phyloP scores from a whole-genome alignment of 2,888 invertebrate genomes.

The Drosophila sordidula region DNA sequence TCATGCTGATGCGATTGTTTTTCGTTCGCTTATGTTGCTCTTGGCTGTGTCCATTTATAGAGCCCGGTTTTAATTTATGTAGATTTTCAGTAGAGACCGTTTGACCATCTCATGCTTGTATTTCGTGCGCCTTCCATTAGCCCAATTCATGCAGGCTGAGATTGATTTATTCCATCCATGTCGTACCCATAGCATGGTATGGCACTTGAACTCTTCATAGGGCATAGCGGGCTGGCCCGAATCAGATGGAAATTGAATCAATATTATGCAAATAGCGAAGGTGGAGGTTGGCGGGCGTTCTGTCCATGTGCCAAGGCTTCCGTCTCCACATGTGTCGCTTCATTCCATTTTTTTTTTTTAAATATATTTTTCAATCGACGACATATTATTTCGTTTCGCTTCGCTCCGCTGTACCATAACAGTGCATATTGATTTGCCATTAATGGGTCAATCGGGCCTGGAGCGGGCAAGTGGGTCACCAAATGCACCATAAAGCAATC shows the following conservation, averaged over 20 bases:
- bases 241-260: conserved; percentile 54
- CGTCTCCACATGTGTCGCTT: conserved; percentile 12
- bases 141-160: conserved; percentile 43
- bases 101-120: conserved; percentile 14
- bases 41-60: neutral
- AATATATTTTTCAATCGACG: conserved; percentile 42
- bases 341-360: conserved; percentile 8
- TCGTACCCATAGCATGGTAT: conserved; percentile 25
- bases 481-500: conserved; percentile 20
- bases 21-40: neutral
- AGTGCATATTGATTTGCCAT: conserved; percentile 63
- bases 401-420: conserved; percentile 42
- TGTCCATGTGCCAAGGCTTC: conserved; percentile 7
- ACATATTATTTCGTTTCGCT: conserved; percentile 52
- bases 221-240: conserved; percentile 26
- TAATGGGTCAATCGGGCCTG: conserved; percentile 36
- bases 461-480: conserved; percentile 9
- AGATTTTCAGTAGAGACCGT: neutral
- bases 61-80: conserved; percentile 9
- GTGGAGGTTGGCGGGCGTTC: conserved; percentile 11
- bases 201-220: conserved; percentile 11
- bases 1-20: conserved; percentile 4
- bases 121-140: conserved; percentile 51
- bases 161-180: conserved; percentile 64
- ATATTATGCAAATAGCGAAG: conserved; percentile 69